phyloP scores from a whole-genome alignment of 2,888 invertebrate genomes.

The Leptothorax acervorum region DNA sequence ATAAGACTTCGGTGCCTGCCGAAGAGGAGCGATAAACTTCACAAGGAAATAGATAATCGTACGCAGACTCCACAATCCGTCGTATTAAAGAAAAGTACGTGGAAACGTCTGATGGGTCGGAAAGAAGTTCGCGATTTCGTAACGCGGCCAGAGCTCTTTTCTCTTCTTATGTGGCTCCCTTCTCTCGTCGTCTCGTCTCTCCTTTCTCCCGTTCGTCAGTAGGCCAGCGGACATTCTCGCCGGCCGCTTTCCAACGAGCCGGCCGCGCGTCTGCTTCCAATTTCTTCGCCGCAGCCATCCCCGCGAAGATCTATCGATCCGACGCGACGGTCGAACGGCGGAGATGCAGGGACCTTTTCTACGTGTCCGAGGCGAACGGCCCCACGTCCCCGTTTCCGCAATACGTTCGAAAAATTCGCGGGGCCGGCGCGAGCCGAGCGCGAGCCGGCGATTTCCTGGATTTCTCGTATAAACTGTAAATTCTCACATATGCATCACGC shows the following conservation, averaged over 20 bases:
- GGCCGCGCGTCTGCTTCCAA: conserved; percentile 59
- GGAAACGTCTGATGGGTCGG: conserved; percentile 15
- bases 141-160: conserved; percentile 67
- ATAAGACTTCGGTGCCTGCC: background rate
- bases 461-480: background rate
- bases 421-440: background rate
- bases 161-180: conserved; percentile 59
- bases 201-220: conserved; percentile 74
- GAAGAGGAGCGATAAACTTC: conserved; percentile 7
- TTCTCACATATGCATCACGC: background rate
- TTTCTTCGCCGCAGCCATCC: conserved; percentile 66
- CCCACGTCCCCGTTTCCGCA: conserved; percentile 69
- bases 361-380: conserved; percentile 60
- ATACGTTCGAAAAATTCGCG: conserved; percentile 49
- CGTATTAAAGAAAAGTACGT: conserved; percentile 17
- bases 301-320: conserved; percentile 68
- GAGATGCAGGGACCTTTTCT: conserved; percentile 54
- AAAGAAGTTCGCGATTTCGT: conserved; percentile 58
- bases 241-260: conserved; percentile 71
- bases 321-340: conserved; percentile 28
- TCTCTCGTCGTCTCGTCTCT: conserved; percentile 60
- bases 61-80: background rate
- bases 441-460: background rate
- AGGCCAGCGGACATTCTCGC: conserved; percentile 74
- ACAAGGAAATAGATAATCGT: background rate